Conservation (phyloP, 2,113 vertebrate genomes). For the Sapayoa aenigma region DNA sequence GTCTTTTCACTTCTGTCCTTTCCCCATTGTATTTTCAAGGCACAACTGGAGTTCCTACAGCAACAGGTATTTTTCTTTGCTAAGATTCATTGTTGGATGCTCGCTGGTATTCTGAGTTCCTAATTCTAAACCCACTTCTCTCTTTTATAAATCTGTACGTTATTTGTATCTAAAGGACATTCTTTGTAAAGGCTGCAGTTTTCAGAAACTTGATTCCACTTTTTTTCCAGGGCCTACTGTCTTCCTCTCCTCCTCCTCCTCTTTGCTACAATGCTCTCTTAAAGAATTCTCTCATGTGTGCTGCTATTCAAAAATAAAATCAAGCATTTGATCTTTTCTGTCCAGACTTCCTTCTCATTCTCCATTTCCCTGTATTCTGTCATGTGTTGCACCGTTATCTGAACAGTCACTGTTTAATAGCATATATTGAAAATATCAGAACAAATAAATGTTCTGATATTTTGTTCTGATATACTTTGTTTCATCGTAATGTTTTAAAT, state of each 20-base stretch:
- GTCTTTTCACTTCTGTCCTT: slow-evolving; percentile 46
- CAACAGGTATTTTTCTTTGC: slow-evolving; percentile 61
- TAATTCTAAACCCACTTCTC: slow-evolving; percentile 52
- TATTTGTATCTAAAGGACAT: slow-evolving; percentile 50
- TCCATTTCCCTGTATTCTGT: background rate
- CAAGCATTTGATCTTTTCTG: slow-evolving; percentile 43
- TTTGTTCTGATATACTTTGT: background rate
- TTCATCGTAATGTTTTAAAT: background rate
- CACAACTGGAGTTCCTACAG: slow-evolving; percentile 60
- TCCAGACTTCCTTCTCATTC: background rate
- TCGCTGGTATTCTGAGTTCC: slow-evolving; percentile 34
- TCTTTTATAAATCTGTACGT: slow-evolving; percentile 17
- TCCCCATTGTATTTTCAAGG: slow-evolving; percentile 52
- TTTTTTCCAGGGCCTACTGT: slow-evolving; percentile 35
- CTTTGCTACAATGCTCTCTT: background rate
- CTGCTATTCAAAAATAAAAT: slow-evolving; percentile 56
- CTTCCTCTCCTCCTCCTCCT: slow-evolving; percentile 20
- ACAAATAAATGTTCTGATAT: background rate
- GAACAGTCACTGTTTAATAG: background rate
- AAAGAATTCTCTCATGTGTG: background rate
- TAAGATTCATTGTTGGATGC: slow-evolving; percentile 32
- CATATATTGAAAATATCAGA: background rate
- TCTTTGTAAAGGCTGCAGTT: slow-evolving; percentile 32
- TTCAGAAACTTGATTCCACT: slow-evolving; percentile 52
- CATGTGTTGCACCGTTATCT: background rate